Conservation (phyloP, 2,888 invertebrate genomes). For the Pterostichus niger region DNA sequence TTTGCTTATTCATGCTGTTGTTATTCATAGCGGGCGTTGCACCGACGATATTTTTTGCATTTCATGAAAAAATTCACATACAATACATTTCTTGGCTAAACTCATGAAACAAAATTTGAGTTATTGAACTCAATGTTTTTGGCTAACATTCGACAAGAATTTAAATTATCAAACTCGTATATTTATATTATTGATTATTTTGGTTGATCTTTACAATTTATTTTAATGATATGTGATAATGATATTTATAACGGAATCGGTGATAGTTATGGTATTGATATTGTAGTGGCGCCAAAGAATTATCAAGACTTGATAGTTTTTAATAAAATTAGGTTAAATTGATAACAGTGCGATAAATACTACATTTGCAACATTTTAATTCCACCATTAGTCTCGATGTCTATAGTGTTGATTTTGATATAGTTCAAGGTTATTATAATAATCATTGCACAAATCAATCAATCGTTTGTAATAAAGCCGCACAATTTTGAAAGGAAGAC, state of each 20-base stretch:
- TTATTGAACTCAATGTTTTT: not conserved
- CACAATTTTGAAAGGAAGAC: constrained; percentile 12
- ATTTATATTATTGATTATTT: too few species aligned
- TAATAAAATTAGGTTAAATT: constrained; percentile 53
- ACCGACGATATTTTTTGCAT: constrained; percentile 29
- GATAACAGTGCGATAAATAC: constrained; percentile 46
- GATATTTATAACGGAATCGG: not conserved
- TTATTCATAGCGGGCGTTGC: constrained; percentile 37
- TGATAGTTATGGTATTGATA: not conserved
- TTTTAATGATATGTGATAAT: too few species aligned
- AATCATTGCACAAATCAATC: not conserved
- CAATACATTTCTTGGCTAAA: constrained; percentile 3
- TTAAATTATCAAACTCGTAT: not conserved
- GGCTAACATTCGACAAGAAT: not conserved
- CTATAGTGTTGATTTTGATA: not conserved
- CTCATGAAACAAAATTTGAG: not conserved
- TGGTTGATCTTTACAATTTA: too few species aligned
- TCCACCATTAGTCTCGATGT: not conserved
- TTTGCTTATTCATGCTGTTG: constrained; percentile 58
- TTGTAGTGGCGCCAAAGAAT: constrained; percentile 10
- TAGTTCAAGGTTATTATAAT: constrained; percentile 52
- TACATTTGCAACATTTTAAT: constrained; percentile 41
- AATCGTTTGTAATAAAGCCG: constrained; percentile 9
- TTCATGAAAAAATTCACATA: constrained; percentile 28
- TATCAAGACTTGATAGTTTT: constrained; percentile 33